Conservation (phyloP, 2,888 invertebrate genomes). For the Apoda limacodes region DNA sequence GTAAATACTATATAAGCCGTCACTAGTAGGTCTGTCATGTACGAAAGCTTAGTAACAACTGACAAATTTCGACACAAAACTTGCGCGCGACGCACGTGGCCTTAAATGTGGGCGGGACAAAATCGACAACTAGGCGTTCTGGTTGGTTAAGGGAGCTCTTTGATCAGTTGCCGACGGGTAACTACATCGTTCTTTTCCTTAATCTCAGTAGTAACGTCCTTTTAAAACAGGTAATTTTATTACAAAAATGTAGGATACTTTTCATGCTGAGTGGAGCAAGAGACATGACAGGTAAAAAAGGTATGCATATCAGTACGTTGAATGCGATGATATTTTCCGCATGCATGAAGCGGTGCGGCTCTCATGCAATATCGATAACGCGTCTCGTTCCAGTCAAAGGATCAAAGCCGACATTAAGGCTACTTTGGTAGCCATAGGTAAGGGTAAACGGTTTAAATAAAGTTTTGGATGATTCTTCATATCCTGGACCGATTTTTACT, state of each 20-base stretch:
- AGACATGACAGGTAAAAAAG: conserved; percentile 32
- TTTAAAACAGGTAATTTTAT: conserved; percentile 70
- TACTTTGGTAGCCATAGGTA: no score
- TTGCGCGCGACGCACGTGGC: conserved; percentile 67
- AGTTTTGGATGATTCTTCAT: no score
- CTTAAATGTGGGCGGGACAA: conserved; percentile 43
- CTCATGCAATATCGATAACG: conserved; percentile 50
- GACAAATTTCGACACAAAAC: conserved; percentile 34
- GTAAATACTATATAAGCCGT: conserved; percentile 19
- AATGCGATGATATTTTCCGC: conserved; percentile 34
- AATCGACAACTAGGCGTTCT: conserved; percentile 24
- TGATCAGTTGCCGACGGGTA: conserved; percentile 65
- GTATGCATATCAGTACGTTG: conserved; percentile 22
- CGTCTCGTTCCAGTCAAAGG: conserved; percentile 46
- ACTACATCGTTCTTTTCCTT: conserved; percentile 64
- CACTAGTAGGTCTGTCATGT: conserved; percentile 17
- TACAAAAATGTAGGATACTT: conserved; percentile 61
- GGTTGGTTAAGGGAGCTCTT: conserved; percentile 50
- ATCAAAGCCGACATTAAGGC: no score
- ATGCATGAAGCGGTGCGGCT: conserved; percentile 27
- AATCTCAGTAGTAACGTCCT: conserved; percentile 68
- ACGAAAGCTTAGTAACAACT: conserved; percentile 38
- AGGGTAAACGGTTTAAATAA: no score
- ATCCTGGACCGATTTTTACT: no score
- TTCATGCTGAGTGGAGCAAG: conserved; percentile 56